Percentiles rank a stretch among this genome's conserved stretches.
Evolutionary conservation across 1,140 invertebrate genomes (phyloP).

Genomic region (Globodera ellingtonae): DNA sequence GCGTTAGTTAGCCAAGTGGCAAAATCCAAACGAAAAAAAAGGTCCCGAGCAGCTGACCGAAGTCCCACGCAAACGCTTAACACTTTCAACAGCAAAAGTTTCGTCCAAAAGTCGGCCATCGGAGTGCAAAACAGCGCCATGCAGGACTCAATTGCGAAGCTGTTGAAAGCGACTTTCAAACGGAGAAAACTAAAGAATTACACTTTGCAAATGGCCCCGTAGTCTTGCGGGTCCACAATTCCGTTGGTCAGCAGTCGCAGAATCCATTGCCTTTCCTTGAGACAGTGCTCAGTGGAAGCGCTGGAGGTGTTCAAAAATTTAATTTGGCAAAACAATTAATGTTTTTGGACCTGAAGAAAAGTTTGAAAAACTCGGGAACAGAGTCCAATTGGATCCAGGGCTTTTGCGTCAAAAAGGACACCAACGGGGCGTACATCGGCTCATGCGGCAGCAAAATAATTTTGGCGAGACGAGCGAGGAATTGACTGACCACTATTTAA

Average conservation of each 20-base stretch:
- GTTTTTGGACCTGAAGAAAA: slow-evolving; percentile 44
- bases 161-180: slow-evolving; percentile 3
- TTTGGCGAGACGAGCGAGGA: slow-evolving; percentile 56
- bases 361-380: slow-evolving; percentile 58
- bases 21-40: slow-evolving; percentile 33
- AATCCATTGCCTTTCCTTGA: slow-evolving; percentile 52
- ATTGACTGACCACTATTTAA: slow-evolving; percentile 59
- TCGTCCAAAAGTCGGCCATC: slow-evolving; percentile 33
- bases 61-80: slow-evolving; percentile 25
- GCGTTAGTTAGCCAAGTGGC: slow-evolving; percentile 29
- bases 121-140: slow-evolving; percentile 26
- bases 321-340: background rate
- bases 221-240: slow-evolving; percentile 54
- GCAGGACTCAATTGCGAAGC: slow-evolving; percentile 31
- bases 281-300: slow-evolving; percentile 43
- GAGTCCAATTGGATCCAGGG: slow-evolving; percentile 50
- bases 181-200: slow-evolving; percentile 10
- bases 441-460: slow-evolving; percentile 45
- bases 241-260: slow-evolving; percentile 45
- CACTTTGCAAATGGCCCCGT: slow-evolving; percentile 50
- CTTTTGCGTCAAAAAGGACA: slow-evolving; percentile 55
- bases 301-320: background rate
- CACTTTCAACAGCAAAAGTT: slow-evolving; percentile 22
- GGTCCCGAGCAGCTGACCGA: slow-evolving; percentile 26
- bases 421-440: slow-evolving; percentile 50